Percentiles rank a stretch among this genome's conserved stretches.
Conservation (phyloP, 2,797 vertebrate genomes). For the Borostomias antarcticus region DNA sequence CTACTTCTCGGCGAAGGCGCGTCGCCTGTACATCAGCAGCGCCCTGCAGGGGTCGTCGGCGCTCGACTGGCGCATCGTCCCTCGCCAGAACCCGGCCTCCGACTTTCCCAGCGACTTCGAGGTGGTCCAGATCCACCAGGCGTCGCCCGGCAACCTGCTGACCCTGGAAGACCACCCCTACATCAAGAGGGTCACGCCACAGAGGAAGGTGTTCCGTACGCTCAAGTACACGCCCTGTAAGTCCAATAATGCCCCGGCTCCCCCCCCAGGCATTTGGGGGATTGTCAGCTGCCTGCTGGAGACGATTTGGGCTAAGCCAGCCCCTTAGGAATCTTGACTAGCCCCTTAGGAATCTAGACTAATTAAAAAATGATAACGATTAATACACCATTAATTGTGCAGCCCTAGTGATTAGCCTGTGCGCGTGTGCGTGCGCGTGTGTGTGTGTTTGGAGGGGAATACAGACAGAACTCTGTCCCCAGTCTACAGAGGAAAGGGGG, state of each 20-base stretch:
- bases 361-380: too few relatives aligned
- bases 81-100: slow-evolving; percentile 93
- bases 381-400: too few relatives aligned
- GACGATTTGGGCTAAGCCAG: neutral
- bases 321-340: neutral
- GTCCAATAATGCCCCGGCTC: too few relatives aligned
- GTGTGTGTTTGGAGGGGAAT: neutral
- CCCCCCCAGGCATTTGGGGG: too few relatives aligned
- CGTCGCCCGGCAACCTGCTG: slow-evolving; percentile 81
- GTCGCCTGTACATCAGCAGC: slow-evolving; percentile 11
- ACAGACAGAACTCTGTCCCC: slow-evolving; percentile 9
- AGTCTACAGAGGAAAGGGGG: neutral
- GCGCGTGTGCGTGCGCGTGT: slow-evolving; percentile 13
- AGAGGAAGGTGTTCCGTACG: slow-evolving; percentile 91
- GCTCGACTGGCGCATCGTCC: slow-evolving; percentile 91
- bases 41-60: slow-evolving; percentile 9
- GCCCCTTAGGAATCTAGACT: too few relatives aligned
- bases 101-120: slow-evolving; percentile 98
- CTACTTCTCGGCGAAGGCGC: neutral
- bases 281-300: neutral
- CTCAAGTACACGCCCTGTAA: slow-evolving; percentile 89
- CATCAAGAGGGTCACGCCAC: slow-evolving; percentile 95
- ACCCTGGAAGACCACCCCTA: slow-evolving; percentile 92
- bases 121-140: slow-evolving; percentile 90
- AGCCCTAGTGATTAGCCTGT: too few relatives aligned